Conservation (phyloP, 2,888 invertebrate species). For the Tenthredo mesomela region DNA sequence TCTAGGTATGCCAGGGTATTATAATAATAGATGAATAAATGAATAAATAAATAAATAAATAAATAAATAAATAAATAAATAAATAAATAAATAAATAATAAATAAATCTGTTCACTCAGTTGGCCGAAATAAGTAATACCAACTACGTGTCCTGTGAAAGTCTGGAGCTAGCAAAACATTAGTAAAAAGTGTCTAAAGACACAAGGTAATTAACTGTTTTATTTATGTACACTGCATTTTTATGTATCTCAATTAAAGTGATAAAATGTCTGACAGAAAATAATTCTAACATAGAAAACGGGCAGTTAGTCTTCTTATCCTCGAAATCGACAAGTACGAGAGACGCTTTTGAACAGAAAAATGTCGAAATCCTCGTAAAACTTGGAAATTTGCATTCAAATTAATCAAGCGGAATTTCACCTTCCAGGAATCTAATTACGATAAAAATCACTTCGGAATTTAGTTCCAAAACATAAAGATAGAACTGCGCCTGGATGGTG, state of each 20-base stretch:
- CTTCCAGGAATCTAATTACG: background rate
- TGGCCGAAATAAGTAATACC: background rate
- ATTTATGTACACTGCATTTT: background rate
- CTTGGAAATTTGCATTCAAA: background rate
- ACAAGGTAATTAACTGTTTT: background rate
- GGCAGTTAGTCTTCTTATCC: background rate
- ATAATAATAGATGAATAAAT: no score
- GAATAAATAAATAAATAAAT: no score
- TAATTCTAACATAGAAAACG: background rate
- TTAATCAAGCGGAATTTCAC: conserved; percentile 19
- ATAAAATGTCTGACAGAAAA: background rate
- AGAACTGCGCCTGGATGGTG: background rate
- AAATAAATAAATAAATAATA: no score
- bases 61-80: no score
- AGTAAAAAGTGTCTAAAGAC: background rate
- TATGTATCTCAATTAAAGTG: background rate
- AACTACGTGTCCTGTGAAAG: background rate
- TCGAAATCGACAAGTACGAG: background rate
- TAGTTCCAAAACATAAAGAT: background rate
- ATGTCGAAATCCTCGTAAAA: background rate
- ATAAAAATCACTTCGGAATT: conserved; percentile 1
- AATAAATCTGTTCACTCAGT: background rate
- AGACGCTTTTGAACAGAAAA: background rate
- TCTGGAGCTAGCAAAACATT: background rate
- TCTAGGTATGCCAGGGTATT: no score